Percentiles rank a stretch among this genome's conserved stretches.
phyloP scores from a whole-genome alignment of 2,888 invertebrate species.

The Alsophila aescularia region DNA sequence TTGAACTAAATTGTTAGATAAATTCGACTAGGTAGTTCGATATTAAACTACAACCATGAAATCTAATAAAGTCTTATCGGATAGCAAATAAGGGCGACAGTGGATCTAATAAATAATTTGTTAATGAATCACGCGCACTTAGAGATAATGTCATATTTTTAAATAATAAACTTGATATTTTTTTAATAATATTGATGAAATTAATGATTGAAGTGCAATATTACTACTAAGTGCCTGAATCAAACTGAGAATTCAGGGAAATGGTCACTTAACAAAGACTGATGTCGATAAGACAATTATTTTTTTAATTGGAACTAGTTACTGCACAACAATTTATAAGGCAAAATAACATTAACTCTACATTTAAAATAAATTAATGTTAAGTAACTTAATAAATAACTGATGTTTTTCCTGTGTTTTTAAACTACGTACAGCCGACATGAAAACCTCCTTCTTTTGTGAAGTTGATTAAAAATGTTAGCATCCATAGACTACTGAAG shows the following conservation, averaged over 20 bases:
- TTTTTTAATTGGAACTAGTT: too few relatives aligned
- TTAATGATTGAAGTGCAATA: not conserved
- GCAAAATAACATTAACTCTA: too few relatives aligned
- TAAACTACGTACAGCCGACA: too few relatives aligned
- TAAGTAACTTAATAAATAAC: too few relatives aligned
- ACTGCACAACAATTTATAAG: too few relatives aligned
- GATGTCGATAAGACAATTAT: too few relatives aligned
- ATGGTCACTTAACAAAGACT: not conserved
- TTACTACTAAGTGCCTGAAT: not conserved
- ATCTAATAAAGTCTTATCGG: slow-evolving; percentile 78
- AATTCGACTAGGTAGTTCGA: slow-evolving; percentile 50
- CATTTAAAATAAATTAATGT: too few relatives aligned
- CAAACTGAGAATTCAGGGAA: not conserved
- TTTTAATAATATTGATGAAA: not conserved
- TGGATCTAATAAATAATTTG: slow-evolving; percentile 67
- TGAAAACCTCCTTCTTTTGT: too few relatives aligned
- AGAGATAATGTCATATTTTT: slow-evolving; percentile 41
- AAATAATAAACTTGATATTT: slow-evolving; percentile 20
- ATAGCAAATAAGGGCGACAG: slow-evolving; percentile 63
- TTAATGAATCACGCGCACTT: slow-evolving; percentile 66
- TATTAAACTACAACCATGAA: slow-evolving; percentile 62
- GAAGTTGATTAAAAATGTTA: too few relatives aligned
- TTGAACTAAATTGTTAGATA: slow-evolving; percentile 65
- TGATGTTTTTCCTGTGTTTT: too few relatives aligned
- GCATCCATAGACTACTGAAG: too few relatives aligned